Percentiles rank a stretch among this genome's conserved stretches.
Conservation (phyloP, 2,797 vertebrate genomes). For the Tiaroga cobitis region DNA sequence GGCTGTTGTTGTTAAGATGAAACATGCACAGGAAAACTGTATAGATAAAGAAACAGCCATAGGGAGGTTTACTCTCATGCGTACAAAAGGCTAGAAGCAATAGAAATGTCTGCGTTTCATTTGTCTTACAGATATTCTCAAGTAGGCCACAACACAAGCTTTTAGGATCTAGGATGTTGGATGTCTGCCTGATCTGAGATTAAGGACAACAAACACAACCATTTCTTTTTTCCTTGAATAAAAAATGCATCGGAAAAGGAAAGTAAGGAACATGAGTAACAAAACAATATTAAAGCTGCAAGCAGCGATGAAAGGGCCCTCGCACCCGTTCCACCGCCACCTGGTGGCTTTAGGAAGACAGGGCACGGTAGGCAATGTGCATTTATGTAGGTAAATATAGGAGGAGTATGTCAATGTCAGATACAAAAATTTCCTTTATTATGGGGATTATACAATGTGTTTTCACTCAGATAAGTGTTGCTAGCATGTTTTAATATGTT, state of each 20-base stretch:
- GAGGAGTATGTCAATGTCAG: no score
- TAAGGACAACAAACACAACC: not conserved
- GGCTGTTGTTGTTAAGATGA: not conserved
- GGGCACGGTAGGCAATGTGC: no score
- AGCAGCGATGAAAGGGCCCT: no score
- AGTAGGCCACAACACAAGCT: not conserved
- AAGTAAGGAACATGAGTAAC: not conserved
- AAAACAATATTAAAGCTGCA: no score
- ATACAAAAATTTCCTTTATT: no score
- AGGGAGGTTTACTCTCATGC: not conserved
- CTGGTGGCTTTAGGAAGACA: no score
- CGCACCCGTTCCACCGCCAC: no score
- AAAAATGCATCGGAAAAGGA: not conserved
- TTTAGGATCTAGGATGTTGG: not conserved
- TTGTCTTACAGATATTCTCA: not conserved
- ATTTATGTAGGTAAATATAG: no score
- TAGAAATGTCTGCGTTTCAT: not conserved
- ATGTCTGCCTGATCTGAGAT: slow-evolving; percentile 1
- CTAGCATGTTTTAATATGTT: no score
- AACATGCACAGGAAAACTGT: not conserved
- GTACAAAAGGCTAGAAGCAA: not conserved
- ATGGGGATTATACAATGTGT: no score
- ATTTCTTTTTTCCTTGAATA: not conserved
- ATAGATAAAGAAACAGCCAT: not conserved
- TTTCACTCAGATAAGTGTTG: no score